Percentiles rank a stretch among this genome's conserved stretches.
These are phyloP conservation scores for Ispidina picta DNA, from an alignment of 2,797 vertebrate species.

Conservation along the genomic window DNA sequence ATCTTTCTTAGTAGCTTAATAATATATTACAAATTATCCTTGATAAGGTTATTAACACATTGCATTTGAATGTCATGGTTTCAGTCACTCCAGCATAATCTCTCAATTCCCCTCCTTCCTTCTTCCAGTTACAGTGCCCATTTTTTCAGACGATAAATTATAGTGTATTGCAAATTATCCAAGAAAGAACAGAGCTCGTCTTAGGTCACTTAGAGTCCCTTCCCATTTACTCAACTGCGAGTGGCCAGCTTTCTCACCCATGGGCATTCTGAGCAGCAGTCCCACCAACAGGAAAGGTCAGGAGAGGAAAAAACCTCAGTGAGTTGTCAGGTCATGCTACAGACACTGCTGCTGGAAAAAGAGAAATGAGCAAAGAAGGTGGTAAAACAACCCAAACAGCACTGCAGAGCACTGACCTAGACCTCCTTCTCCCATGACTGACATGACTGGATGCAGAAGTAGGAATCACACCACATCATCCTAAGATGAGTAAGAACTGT, in stretches of 20 bases:
- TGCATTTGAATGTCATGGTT: not conserved
- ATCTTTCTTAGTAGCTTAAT: not conserved
- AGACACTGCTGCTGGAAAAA: not conserved
- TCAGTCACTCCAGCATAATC: not conserved
- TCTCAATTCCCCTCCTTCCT: not conserved
- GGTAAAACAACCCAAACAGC: not conserved
- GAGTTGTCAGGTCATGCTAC: not conserved
- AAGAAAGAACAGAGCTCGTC: not conserved
- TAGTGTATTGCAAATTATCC: not conserved
- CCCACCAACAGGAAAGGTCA: not conserved
- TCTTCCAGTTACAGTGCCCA: not conserved
- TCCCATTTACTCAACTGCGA: not conserved
- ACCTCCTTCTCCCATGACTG: not conserved
- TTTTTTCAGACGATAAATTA: slow-evolving; percentile 54
- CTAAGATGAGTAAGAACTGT: not conserved
- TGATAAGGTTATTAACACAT: not conserved
- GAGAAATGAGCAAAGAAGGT: not conserved
- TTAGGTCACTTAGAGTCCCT: not conserved
- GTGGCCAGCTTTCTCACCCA: slow-evolving; percentile 1
- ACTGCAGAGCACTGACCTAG: not conserved
- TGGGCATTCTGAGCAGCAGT: not conserved
- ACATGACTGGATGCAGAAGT: not conserved
- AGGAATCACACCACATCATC: not conserved
- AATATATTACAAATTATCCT: not conserved
- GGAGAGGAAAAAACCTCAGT: fast-evolving